These are phyloP conservation scores for Meteorus colon DNA, from an alignment of 2,888 invertebrate species.

Conservation along the genomic window DNA sequence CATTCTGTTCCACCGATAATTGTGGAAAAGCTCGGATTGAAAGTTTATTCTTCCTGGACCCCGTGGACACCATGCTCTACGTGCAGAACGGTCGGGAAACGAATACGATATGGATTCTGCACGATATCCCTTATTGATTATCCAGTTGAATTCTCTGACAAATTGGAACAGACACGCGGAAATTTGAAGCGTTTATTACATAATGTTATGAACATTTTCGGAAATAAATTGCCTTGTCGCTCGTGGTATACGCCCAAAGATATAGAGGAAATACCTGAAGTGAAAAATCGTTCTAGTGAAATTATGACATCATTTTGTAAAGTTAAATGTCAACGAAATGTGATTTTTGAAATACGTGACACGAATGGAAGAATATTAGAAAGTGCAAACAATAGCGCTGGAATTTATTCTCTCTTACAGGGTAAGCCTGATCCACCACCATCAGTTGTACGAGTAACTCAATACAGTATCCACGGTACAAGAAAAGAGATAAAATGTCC, in stretches of 20 bases:
- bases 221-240: constrained; percentile 77
- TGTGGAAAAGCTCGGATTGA: constrained; percentile 66
- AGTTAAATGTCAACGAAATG: constrained; percentile 74
- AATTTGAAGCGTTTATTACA: constrained; percentile 43
- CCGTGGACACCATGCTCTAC: constrained; percentile 80
- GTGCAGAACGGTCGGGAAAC: constrained; percentile 77
- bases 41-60: constrained; percentile 77
- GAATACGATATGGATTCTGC: constrained; percentile 79
- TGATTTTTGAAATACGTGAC: constrained; percentile 76
- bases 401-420: constrained; percentile 76
- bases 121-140: constrained; percentile 63
- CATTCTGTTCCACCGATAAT: constrained; percentile 64
- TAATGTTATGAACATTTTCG: constrained; percentile 65
- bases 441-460: constrained; percentile 69
- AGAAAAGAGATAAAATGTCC: constrained; percentile 74
- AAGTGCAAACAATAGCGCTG: constrained; percentile 78
- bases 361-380: constrained; percentile 76
- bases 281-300: constrained; percentile 75
- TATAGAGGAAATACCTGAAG: constrained; percentile 69
- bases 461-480: constrained; percentile 71
- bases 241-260: constrained; percentile 75
- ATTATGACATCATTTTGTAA: constrained; percentile 76
- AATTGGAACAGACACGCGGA: constrained; percentile 12
- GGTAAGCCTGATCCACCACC: constrained; percentile 73
- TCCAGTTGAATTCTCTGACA: constrained; percentile 9